Evolutionary conservation across 2,797 vertebrate species (phyloP).

Genomic region (Alouatta caraya): DNA sequence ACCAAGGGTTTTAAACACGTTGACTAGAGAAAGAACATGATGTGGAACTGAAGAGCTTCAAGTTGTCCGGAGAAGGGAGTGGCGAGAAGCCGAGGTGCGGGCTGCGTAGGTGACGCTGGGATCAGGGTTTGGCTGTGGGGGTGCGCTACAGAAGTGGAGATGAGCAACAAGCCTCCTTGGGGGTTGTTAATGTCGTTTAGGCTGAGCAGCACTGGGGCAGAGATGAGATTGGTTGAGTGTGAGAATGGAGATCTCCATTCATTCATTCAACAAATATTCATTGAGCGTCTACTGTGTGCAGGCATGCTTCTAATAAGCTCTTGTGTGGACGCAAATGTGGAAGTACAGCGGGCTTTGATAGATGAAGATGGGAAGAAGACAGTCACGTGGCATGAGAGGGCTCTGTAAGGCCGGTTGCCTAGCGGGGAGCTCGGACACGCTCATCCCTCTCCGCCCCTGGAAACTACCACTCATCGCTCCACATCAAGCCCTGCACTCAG

Average conservation of each 20-base stretch:
- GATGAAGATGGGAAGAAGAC: conserved; percentile 4
- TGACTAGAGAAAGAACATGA: background rate
- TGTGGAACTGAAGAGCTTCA: background rate
- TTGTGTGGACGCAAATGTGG: background rate
- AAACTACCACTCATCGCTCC: too few species aligned
- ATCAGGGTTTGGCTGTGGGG: background rate
- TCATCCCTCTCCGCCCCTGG: too few species aligned
- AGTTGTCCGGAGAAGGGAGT: background rate
- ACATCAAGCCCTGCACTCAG: too few species aligned
- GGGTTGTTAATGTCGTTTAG: background rate
- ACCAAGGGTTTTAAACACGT: accelerated
- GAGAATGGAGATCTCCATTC: background rate
- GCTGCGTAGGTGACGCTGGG: background rate
- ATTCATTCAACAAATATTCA: conserved; percentile 75
- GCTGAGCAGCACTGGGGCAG: background rate
- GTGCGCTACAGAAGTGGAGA: background rate
- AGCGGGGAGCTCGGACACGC: too few species aligned
- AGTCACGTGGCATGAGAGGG: background rate
- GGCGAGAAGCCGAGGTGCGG: background rate
- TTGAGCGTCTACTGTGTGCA: conserved; percentile 71
- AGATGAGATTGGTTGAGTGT: background rate
- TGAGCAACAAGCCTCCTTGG: background rate
- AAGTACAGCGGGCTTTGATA: background rate
- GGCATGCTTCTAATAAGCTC: background rate
- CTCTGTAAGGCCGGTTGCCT: too few species aligned